phyloP scores from a whole-genome alignment of 2,797 vertebrate species.

The Holocentrus rufus region DNA sequence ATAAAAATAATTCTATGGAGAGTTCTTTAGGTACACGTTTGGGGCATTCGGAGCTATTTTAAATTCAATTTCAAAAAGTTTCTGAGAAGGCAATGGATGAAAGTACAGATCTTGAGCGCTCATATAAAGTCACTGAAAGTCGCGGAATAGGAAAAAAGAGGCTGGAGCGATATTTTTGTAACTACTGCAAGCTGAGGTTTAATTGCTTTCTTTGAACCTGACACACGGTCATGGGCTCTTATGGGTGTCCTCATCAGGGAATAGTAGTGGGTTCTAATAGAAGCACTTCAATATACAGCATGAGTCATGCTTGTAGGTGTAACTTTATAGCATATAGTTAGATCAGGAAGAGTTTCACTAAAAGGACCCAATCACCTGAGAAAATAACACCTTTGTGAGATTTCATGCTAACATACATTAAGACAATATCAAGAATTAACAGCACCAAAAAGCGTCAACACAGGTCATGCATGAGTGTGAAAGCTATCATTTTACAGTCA shows the following conservation, averaged over 20 bases:
- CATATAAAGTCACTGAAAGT: constrained; percentile 38
- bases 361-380: constrained; percentile 22
- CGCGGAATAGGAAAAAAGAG: constrained; percentile 29
- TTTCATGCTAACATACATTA: background rate
- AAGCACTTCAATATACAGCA: constrained; percentile 39
- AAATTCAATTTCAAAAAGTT: constrained; percentile 23
- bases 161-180: constrained; percentile 48
- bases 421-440: constrained; percentile 7
- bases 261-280: constrained; percentile 31
- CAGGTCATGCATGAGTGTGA: background rate
- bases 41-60: constrained; percentile 6
- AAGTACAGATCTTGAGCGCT: constrained; percentile 27
- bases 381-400: background rate
- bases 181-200: constrained; percentile 40
- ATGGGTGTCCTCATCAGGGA: constrained; percentile 45
- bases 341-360: constrained; percentile 40
- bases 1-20: background rate
- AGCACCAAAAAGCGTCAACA: background rate
- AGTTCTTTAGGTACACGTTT: background rate
- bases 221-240: constrained; percentile 40
- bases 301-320: constrained; percentile 43
- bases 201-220: constrained; percentile 66
- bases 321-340: constrained; percentile 30
- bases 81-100: constrained; percentile 9
- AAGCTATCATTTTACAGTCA: background rate